Evolutionary conservation across 2,113 vertebrate species (phyloP), one percentile per base, ranked within the genome.

Genomic region (Thunnus maccoyii): DNA sequence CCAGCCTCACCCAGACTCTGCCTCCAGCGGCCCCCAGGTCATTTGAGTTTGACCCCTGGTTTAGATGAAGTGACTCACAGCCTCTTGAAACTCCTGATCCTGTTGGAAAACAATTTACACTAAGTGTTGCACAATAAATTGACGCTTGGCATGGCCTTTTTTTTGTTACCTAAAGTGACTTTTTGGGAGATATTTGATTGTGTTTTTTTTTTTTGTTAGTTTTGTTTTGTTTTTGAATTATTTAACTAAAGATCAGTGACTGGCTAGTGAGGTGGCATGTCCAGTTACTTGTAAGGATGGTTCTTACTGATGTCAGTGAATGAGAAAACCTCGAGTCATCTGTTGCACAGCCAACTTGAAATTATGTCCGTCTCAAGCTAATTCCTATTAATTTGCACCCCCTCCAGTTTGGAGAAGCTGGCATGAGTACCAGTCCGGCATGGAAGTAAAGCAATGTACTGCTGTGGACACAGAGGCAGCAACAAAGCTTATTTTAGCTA

Each of bases 31-130:
- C 22, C 22, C 22, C 22, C 22, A 22, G 22, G 22, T 22, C 22
- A 22, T 22, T 22, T 22, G 22, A 22, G 22, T 22, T 22, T 22
- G 22, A 22, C 22, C 22, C 22, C 22, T 22, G 22, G 22, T 22
- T 22, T 22, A 22, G 27, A 30, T 1, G 1, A 32, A 44, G 11
- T 54, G 48, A 30, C 30, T 64, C 16, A 0, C 51, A 51, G 32
- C 10, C 11, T 58, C 46, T 82, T 86, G 60, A 78, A 78, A 74
- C 48, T 50, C 71, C 36, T 63, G 58, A 75, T 85, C 6, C 1
- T 70, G 47, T 46, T 51, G 15, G 48, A 54, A 65, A 36, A 56
- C 2, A 4, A 47, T 46, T 50, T 22, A 18, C 5, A 13, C n/a
- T 7, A 8, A 66, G 13, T 76, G 25, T 63, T 66, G n/a, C 52